Percentiles rank a stretch among this genome's conserved stretches.
Conservation (phyloP, 2,113 vertebrate species). For the Gymnobelideus leadbeateri region DNA sequence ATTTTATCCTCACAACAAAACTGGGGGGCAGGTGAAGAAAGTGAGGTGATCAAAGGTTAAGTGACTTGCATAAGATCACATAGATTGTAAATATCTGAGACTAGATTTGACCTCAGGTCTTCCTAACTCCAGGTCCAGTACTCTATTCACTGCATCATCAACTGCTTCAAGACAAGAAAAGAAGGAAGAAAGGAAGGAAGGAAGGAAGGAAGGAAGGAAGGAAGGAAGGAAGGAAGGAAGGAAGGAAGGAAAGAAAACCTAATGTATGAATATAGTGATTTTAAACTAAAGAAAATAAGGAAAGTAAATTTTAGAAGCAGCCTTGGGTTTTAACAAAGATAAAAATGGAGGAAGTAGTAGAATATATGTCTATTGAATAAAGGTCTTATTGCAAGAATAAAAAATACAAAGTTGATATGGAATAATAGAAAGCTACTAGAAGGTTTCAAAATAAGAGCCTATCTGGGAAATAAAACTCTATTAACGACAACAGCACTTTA, state of each 20-base stretch:
- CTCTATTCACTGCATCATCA: background rate
- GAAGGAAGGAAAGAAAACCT: background rate
- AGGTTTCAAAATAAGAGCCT: background rate
- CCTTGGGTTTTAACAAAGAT: no score
- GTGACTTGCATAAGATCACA: background rate
- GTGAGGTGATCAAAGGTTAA: background rate
- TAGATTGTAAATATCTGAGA: background rate
- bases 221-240: no score
- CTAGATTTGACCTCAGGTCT: background rate
- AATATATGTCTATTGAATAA: background rate
- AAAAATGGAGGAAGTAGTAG: no score
- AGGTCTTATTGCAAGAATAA: background rate
- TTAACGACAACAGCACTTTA: background rate
- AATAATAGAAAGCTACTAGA: background rate
- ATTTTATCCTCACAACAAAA: background rate
- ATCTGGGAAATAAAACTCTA: background rate
- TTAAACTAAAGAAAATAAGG: no score
- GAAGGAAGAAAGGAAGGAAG: background rate
- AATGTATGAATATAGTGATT: background rate
- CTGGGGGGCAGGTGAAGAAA: background rate
- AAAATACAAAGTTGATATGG: background rate
- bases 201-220: no score
- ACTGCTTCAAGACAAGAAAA: background rate
- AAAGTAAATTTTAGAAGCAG: no score
- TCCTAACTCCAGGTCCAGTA: background rate